These are phyloP conservation scores for Synergus umbraculus DNA, from an alignment of 2,888 invertebrate genomes.

Conservation along the genomic window DNA sequence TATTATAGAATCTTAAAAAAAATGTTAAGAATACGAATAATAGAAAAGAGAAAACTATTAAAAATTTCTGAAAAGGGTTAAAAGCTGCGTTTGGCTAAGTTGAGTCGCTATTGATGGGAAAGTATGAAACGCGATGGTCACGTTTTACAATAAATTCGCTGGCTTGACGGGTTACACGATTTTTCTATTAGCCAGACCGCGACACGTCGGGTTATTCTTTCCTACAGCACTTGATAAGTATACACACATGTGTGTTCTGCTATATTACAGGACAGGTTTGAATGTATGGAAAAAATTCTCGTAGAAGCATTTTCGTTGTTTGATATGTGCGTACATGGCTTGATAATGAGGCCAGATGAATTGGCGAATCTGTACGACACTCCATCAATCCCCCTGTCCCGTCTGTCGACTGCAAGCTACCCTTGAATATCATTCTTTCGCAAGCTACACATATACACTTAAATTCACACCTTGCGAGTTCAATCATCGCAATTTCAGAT, in stretches of 20 bases:
- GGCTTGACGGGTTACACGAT: conserved; percentile 71
- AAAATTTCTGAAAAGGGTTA: background rate
- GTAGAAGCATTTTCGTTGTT: conserved; percentile 27
- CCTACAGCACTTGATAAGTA: conserved; percentile 31
- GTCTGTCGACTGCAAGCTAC: conserved; percentile 72
- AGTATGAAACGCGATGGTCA: conserved; percentile 30
- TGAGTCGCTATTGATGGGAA: conserved; percentile 8
- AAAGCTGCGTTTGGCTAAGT: conserved; percentile 3
- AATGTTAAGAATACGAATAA: too few relatives aligned
- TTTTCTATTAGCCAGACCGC: conserved; percentile 71
- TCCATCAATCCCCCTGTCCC: conserved; percentile 67
- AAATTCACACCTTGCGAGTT: background rate
- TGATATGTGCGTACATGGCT: conserved; percentile 46
- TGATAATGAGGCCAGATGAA: conserved; percentile 71
- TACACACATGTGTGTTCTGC: background rate
- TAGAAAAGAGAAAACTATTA: background rate
- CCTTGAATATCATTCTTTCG: conserved; percentile 38
- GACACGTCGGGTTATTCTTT: conserved; percentile 52
- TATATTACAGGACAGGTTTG: background rate
- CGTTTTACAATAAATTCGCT: conserved; percentile 35
- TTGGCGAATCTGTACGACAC: conserved; percentile 66
- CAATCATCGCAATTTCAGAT: too few relatives aligned
- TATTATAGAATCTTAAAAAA: too few relatives aligned
- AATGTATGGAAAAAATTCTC: background rate
- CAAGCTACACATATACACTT: conserved; percentile 15